Percentiles rank a stretch among this genome's conserved stretches.
These are phyloP conservation scores for Masticophis lateralis DNA, from an alignment of 2,797 vertebrate species.

Conservation along the genomic window DNA sequence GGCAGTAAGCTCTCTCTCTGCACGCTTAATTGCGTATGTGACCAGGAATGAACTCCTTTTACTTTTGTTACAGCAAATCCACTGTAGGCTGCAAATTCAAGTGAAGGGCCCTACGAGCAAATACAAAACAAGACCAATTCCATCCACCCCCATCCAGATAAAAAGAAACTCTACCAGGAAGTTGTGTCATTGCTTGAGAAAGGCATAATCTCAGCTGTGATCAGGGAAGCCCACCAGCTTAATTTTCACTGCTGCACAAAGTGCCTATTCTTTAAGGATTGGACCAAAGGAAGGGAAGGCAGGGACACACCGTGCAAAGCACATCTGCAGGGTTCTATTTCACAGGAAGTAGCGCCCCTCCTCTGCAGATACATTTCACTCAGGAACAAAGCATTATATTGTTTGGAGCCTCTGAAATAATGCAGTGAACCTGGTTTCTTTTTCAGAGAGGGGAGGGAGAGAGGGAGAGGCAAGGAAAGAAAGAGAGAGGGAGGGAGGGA, in stretches of 20 bases:
- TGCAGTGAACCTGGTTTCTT: slow-evolving; percentile 64
- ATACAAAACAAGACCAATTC: not conserved
- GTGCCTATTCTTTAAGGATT: slow-evolving; percentile 70
- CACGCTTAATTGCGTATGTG: slow-evolving; percentile 35
- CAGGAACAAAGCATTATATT: slow-evolving; percentile 73
- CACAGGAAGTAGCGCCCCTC: slow-evolving; percentile 71
- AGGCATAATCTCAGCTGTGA: slow-evolving; percentile 43
- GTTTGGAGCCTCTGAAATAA: slow-evolving; percentile 63
- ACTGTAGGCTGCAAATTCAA: slow-evolving; percentile 51
- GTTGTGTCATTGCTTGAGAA: slow-evolving; percentile 40
- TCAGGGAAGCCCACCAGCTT: slow-evolving; percentile 57
- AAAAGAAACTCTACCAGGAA: slow-evolving; percentile 51
- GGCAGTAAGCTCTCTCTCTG: not conserved
- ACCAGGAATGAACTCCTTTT: slow-evolving; percentile 33
- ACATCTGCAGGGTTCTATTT: slow-evolving; percentile 68
- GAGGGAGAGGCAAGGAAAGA: slow-evolving; percentile 54
- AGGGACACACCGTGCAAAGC: slow-evolving; percentile 41
- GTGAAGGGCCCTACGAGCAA: slow-evolving; percentile 31
- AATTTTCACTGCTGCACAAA: slow-evolving; percentile 71
- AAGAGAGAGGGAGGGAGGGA: slow-evolving; percentile 57
- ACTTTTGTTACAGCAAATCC: slow-evolving; percentile 16
- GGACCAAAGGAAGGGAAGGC: slow-evolving; percentile 60
- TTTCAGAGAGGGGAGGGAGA: slow-evolving; percentile 49
- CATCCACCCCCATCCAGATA: not conserved
- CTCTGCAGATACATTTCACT: slow-evolving; percentile 74